Percentiles rank a stretch among this genome's conserved stretches.
These are phyloP conservation scores for Propithecus coquereli DNA, from an alignment of 2,113 vertebrate genomes.

Conservation along the genomic window DNA sequence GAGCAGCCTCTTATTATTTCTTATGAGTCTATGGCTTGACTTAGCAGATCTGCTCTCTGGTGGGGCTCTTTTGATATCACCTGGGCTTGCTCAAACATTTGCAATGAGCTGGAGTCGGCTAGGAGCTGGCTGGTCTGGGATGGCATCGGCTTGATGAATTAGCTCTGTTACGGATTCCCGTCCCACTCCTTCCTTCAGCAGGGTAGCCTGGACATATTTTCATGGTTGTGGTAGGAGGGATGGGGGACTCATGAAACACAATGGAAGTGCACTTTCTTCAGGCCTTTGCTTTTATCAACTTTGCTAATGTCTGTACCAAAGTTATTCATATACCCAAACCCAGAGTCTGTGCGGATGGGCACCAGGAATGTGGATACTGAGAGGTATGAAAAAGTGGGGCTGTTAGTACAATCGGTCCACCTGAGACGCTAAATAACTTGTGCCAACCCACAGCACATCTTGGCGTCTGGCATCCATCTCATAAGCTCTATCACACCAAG, in stretches of 20 bases:
- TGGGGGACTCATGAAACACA: not conserved
- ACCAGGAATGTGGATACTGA: not conserved
- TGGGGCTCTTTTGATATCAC: not conserved
- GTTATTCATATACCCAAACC: not conserved
- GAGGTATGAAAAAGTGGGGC: not conserved
- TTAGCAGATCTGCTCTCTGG: not conserved
- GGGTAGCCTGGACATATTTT: not conserved
- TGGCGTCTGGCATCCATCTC: not conserved
- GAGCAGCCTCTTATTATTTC: not conserved
- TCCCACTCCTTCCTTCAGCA: not conserved
- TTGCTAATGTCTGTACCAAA: not conserved
- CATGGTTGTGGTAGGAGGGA: accelerated
- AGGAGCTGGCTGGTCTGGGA: not conserved
- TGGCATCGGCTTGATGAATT: not conserved
- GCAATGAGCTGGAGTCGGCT: not conserved
- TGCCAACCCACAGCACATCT: not conserved
- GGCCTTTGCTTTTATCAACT: not conserved
- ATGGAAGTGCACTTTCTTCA: not conserved
- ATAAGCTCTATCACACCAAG: not conserved
- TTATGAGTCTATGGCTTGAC: not conserved
- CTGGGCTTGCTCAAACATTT: not conserved
- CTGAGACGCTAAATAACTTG: too few species aligned
- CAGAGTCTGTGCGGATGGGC: too few species aligned
- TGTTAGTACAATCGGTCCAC: not conserved
- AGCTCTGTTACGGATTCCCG: not conserved